A percentile compares a stretch with the other conserved stretches of the same genome.
These are phyloP conservation scores for Amphilophus citrinellus DNA, from an alignment of 2,113 vertebrate genomes.

Conservation along the genomic window DNA sequence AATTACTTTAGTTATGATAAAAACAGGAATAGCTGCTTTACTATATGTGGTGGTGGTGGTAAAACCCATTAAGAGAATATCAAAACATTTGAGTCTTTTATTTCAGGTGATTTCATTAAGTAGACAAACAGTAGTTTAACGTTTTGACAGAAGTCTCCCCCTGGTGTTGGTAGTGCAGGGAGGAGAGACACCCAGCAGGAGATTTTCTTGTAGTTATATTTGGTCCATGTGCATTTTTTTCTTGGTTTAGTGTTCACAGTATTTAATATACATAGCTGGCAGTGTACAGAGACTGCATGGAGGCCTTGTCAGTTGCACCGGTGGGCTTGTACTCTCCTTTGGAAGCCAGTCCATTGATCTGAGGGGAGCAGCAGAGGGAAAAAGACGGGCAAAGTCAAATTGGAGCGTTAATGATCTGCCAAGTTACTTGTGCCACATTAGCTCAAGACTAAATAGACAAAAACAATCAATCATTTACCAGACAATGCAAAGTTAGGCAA, in stretches of 20 bases:
- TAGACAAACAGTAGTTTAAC: constrained; percentile 59
- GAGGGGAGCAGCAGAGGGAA: constrained; percentile 32
- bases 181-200: constrained; percentile 12
- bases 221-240: constrained; percentile 56
- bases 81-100: constrained; percentile 53
- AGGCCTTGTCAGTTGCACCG: constrained; percentile 83
- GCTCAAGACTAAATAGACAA: constrained; percentile 2
- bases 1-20: background rate
- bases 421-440: constrained; percentile 18
- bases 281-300: constrained; percentile 91
- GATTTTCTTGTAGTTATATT: constrained; percentile 32
- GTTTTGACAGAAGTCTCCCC: constrained; percentile 9
- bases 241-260: constrained; percentile 20
- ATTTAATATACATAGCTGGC: constrained; percentile 92
- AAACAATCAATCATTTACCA: constrained; percentile 63
- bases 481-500: constrained; percentile 22
- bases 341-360: constrained; percentile 93
- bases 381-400: constrained; percentile 62
- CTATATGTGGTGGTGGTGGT: background rate
- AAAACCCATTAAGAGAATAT: background rate
- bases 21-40: background rate
- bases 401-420: constrained; percentile 71
- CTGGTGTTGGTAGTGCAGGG: background rate
- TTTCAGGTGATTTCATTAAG: constrained; percentile 47
- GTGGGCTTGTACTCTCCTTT: constrained; percentile 89